Evolutionary conservation across 2,797 vertebrate genomes (phyloP).

Genomic region (Potorous gilbertii): DNA sequence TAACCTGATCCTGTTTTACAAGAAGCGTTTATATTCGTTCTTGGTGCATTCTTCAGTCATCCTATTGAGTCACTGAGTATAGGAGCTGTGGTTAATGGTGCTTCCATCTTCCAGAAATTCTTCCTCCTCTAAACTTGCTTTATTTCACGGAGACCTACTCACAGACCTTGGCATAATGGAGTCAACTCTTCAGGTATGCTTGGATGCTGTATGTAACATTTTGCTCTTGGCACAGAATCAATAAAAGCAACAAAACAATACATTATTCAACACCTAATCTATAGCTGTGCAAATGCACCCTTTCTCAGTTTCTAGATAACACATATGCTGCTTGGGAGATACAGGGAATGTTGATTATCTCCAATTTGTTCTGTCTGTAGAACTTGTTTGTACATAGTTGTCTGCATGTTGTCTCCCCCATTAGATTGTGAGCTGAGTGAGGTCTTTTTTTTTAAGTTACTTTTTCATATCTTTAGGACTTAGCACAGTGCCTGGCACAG

Average conservation of each 20-base stretch:
- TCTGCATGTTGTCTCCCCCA: neutral
- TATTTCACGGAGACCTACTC: neutral
- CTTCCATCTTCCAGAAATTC: neutral
- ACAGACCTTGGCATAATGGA: neutral
- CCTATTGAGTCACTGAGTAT: neutral
- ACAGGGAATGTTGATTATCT: neutral
- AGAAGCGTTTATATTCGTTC: neutral
- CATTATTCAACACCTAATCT: neutral
- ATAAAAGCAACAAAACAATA: neutral
- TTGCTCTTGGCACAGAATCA: neutral
- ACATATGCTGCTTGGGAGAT: neutral
- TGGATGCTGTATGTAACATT: neutral
- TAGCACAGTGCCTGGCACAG: neutral
- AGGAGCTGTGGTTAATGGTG: neutral
- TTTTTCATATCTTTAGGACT: neutral
- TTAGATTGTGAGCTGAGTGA: neutral
- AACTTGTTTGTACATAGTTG: neutral
- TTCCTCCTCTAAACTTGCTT: neutral
- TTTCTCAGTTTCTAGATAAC: neutral
- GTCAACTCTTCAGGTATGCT: neutral
- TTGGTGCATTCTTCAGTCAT: neutral
- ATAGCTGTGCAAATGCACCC: neutral
- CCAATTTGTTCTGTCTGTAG: neutral
- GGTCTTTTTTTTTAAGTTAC: neutral
- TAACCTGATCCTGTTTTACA: neutral